Evolutionary conservation across 2,888 invertebrate genomes (phyloP).

Genomic region (Limnephilus lunatus): DNA sequence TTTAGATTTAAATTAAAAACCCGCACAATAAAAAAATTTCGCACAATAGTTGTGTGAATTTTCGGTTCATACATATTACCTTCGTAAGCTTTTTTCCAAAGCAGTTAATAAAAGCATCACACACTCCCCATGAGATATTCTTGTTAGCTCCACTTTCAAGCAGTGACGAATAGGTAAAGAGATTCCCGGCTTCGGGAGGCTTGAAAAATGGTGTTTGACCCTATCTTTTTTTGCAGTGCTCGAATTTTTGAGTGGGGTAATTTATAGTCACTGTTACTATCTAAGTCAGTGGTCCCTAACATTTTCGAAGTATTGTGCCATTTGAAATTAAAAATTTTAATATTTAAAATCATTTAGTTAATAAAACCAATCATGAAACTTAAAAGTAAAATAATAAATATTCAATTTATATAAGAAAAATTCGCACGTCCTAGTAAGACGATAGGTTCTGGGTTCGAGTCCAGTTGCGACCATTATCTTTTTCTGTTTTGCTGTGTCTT

Average conservation of each 20-base stretch:
- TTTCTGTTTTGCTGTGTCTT: too few relatives aligned
- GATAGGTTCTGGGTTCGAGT: too few relatives aligned
- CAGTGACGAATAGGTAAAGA: not conserved
- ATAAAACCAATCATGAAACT: too few relatives aligned
- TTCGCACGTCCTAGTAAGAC: too few relatives aligned
- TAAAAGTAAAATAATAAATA: too few relatives aligned
- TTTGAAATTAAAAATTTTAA: not conserved
- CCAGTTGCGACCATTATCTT: too few relatives aligned
- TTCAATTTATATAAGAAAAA: too few relatives aligned
- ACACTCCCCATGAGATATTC: not conserved
- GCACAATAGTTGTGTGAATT: too few relatives aligned
- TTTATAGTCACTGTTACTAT: not conserved
- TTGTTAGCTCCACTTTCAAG: not conserved
- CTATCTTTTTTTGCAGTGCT: not conserved
- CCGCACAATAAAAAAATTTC: too few relatives aligned
- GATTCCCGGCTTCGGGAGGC: not conserved
- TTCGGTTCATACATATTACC: not conserved
- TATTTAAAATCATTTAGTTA: too few relatives aligned
- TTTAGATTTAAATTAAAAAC: too few relatives aligned
- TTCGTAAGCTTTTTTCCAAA: not conserved
- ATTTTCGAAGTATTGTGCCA: not conserved
- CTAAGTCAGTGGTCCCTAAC: not conserved
- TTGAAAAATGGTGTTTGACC: not conserved
- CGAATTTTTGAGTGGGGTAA: not conserved
- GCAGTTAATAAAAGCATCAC: not conserved